These are phyloP conservation scores for Protosalanx chinensis DNA, from an alignment of 2,797 vertebrate genomes.

Conservation along the genomic window DNA sequence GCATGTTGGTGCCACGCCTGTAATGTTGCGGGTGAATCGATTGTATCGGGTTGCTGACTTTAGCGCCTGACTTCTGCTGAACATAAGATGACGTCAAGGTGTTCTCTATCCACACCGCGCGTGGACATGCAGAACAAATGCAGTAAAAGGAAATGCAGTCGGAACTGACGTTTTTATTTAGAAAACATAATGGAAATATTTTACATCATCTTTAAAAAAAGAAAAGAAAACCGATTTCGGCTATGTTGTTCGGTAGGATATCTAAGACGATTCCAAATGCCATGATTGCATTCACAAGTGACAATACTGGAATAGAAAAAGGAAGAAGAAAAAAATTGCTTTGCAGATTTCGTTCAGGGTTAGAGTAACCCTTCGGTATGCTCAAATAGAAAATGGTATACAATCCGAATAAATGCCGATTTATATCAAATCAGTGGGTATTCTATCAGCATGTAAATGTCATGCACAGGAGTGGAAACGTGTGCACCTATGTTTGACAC, in stretches of 20 bases:
- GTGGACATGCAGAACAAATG: constrained; percentile 36
- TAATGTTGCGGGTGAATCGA: constrained; percentile 21
- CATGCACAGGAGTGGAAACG: background rate
- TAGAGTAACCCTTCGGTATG: background rate
- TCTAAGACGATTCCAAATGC: constrained; percentile 39
- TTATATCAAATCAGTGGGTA: background rate
- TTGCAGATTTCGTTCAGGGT: background rate
- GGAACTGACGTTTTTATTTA: constrained; percentile 66
- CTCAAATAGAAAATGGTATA: background rate
- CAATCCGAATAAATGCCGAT: background rate
- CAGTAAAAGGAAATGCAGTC: constrained; percentile 49
- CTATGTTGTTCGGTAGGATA: constrained; percentile 43
- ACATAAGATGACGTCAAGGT: constrained; percentile 13
- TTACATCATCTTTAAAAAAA: constrained; percentile 69
- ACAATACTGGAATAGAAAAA: background rate
- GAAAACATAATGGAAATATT: constrained; percentile 76
- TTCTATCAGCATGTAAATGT: background rate
- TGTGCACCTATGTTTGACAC: constrained; percentile 32
- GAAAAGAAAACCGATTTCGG: constrained; percentile 57
- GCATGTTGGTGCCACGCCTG: constrained; percentile 9
- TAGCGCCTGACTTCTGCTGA: constrained; percentile 4
- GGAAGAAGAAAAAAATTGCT: background rate
- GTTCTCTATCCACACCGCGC: background rate
- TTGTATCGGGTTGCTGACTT: constrained; percentile 17
- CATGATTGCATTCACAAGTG: constrained; percentile 9